A percentile compares a stretch with the other conserved stretches of the same genome.
These are phyloP conservation scores for Cavia aperea DNA, from an alignment of 2,113 vertebrate species.

Conservation along the genomic window DNA sequence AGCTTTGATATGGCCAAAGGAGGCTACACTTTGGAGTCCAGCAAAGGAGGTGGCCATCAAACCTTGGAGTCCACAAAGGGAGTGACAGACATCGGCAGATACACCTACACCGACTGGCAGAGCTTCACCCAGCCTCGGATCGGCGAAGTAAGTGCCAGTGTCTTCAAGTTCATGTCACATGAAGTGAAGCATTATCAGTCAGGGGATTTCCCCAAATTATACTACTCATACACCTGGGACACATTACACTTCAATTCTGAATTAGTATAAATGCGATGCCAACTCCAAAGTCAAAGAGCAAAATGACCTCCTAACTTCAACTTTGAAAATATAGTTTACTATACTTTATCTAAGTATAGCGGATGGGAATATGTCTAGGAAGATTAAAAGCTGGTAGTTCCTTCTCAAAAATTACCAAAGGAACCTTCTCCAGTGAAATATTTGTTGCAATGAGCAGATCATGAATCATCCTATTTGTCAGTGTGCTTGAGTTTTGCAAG, in stretches of 20 bases:
- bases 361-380: neutral
- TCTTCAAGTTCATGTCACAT: neutral
- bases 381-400: neutral
- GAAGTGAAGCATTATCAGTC: neutral
- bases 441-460: neutral
- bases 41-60: constrained; percentile 73
- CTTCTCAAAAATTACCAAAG: neutral
- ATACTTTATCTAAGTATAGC: neutral
- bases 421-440: neutral
- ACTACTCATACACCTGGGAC: neutral
- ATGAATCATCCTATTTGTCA: neutral
- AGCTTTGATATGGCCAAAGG: constrained; percentile 76
- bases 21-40: constrained; percentile 72
- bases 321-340: neutral
- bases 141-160: constrained; percentile 77
- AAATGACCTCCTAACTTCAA: neutral
- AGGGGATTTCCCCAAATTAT: neutral
- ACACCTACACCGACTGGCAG: constrained; percentile 80
- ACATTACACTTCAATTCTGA: neutral
- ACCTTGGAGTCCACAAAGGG: constrained; percentile 73
- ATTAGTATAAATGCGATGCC: neutral
- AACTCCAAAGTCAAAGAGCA: neutral
- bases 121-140: constrained; percentile 81
- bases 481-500: neutral
- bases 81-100: constrained; percentile 71